Base-by-base conservation (phyloP, 2,797 vertebrate genomes). In the Mastacembelus armatus region DNA sequence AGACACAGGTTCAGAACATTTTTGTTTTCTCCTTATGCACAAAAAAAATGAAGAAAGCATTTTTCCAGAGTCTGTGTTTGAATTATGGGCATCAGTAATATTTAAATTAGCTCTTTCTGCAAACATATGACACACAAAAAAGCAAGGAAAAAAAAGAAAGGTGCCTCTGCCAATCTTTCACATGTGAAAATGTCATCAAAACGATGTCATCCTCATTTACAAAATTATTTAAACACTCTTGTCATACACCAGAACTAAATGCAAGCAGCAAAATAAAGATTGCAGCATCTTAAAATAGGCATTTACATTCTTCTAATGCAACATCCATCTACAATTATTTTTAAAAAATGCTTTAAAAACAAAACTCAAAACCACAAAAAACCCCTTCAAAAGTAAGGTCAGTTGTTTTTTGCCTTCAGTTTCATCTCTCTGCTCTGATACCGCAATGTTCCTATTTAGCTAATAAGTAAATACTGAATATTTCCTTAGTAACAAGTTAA, bases 11-110 rank as follows among this genome's bases (percentile, higher is more conserved):
- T 15, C 45, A 61, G 63, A 60, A 30, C n/a, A 21, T 44, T 39
- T 65, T 55, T 30, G 16, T 22, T 22, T 29, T 43, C 59, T 65
- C 56, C 3, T 11, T 26, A 16, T 47, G 43, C 22, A 49, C 52
- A 55, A 26, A 35, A 38, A 42, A n/a, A n/a, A n/a, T 66, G 54
- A 30, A n/a, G 8, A 47, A 30, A 43, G 52, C 64, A 51, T 60
- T 75, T 56, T 66, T 59, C 59, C 50, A 66, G 19, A 65, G 74
- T 78, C 74, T 78, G 69, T 50, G 40, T 66, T 39, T 67, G 39
- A 55, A 61, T 47, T 51, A 18, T 64, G 36, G 30, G 3, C 29
- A 52, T 52, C 33, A 21, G 14, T 36, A 36, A 45, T 18, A 58
- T 43, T 52, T n/a, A n/a, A n/a, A n/a, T n/a, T n/a, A n/a, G n/a